phyloP scores from a whole-genome alignment of 2,113 vertebrate species.

The Pseudonaja textilis region DNA sequence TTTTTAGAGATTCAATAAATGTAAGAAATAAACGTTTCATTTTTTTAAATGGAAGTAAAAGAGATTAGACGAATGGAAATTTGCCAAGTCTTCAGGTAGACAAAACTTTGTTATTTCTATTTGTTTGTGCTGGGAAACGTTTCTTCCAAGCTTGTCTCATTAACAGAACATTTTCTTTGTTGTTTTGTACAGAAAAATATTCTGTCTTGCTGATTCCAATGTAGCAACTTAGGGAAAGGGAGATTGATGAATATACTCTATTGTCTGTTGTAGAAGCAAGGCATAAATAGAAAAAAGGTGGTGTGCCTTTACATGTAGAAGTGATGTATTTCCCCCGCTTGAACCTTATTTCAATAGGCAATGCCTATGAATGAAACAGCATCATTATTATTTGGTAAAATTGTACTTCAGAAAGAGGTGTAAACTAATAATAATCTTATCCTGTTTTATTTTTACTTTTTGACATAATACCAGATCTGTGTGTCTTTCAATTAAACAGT shows the following conservation, averaged over 20 bases:
- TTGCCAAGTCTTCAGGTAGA: constrained; percentile 2
- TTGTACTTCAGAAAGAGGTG: background rate
- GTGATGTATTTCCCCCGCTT: background rate
- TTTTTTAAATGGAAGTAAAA: background rate
- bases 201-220: background rate
- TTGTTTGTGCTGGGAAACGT: background rate
- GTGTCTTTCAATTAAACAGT: background rate
- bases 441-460: background rate
- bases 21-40: background rate
- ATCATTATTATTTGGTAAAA: background rate
- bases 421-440: background rate
- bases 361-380: background rate
- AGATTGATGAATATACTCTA: background rate
- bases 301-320: background rate
- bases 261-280: constrained; percentile 8
- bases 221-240: background rate
- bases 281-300: background rate
- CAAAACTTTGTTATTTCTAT: background rate
- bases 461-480: background rate
- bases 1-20: background rate
- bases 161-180: background rate
- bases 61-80: background rate
- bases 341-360: background rate
- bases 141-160: constrained; percentile 7
- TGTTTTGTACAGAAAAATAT: constrained; percentile 1